Conservation (phyloP, 1,140 invertebrate species). For the Drosophila takahashii region DNA sequence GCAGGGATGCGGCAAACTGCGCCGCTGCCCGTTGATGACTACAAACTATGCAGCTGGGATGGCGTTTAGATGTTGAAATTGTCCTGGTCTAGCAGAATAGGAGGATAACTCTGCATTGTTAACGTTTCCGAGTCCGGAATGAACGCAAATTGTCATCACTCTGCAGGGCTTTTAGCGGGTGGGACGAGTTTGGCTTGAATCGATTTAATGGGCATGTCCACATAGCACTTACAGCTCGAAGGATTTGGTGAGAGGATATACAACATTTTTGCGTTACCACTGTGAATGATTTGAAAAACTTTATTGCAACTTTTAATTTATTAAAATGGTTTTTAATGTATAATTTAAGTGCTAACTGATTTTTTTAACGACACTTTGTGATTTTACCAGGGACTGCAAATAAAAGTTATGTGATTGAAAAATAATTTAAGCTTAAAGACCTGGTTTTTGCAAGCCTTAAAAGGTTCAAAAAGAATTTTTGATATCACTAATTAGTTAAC, state of each 20-base stretch:
- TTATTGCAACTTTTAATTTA: too few relatives aligned
- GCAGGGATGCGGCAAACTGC: conserved; percentile 26
- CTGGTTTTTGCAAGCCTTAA: too few relatives aligned
- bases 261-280: too few relatives aligned
- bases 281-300: too few relatives aligned
- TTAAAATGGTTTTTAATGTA: too few relatives aligned
- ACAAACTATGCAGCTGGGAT: conserved; percentile 28
- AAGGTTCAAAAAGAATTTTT: too few relatives aligned
- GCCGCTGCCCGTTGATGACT: conserved; percentile 4
- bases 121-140: conserved; percentile 12
- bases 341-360: too few relatives aligned
- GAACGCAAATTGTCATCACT: conserved; percentile 13
- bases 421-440: too few relatives aligned
- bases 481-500: too few relatives aligned
- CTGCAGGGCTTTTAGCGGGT: not conserved
- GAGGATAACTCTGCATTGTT: conserved; percentile 8
- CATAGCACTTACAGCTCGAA: not conserved
- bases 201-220: not conserved
- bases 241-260: not conserved
- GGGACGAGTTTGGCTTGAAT: conserved; percentile 3
- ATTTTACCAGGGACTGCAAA: too few relatives aligned
- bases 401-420: too few relatives aligned
- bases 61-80: not conserved
- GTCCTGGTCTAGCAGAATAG: not conserved
- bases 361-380: too few relatives aligned